Conservation (phyloP, 2,797 vertebrate species). For the Linurgus olivaceus region DNA sequence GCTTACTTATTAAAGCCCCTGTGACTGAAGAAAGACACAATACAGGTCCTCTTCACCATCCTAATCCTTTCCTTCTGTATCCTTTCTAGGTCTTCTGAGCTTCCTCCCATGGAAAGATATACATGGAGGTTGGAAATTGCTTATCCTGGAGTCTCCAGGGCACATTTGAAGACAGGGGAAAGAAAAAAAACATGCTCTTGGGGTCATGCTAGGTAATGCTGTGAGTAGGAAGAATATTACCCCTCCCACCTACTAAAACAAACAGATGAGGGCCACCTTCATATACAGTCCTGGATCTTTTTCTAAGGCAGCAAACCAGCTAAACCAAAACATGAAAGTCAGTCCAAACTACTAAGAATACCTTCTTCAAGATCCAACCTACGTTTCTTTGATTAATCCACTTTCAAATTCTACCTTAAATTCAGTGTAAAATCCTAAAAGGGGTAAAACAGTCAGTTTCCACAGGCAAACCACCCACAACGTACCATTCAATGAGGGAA, state of each 20-base stretch:
- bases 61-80: neutral
- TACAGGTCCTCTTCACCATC: neutral
- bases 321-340: neutral
- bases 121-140: neutral
- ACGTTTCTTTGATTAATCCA: neutral
- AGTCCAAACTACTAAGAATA: neutral
- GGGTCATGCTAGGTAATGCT: neutral
- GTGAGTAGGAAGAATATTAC: neutral
- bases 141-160: neutral
- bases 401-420: neutral
- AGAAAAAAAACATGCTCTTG: neutral
- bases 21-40: neutral
- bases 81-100: neutral
- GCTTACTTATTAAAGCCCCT: neutral
- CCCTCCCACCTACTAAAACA: neutral
- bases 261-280: neutral
- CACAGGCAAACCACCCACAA: neutral
- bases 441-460: neutral
- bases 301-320: neutral
- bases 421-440: neutral
- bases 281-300: neutral
- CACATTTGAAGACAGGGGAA: neutral
- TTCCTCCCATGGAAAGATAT: neutral
- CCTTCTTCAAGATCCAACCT: neutral
- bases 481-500: neutral